Evolutionary conservation across 2,888 invertebrate species (phyloP), one percentile per base, ranked within the genome.

Genomic region (Coelogynopora nodosa): DNA sequence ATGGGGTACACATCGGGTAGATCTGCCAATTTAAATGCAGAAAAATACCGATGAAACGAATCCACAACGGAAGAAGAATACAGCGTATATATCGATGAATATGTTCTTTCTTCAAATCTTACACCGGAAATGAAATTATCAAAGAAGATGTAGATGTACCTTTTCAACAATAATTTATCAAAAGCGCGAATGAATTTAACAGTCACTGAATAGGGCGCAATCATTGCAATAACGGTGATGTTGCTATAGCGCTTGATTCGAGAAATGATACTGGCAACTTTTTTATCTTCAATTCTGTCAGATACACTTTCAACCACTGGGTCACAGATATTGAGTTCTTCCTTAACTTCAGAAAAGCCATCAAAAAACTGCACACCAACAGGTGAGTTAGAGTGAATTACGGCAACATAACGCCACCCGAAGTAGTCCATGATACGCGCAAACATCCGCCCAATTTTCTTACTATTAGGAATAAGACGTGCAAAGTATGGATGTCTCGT

Each of bases 401-500:
- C 27, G 18, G 74, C 74, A 74, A 74, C 74, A 26, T 74, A 74
- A 10, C 74, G 74, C 74, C 74, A 74, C 2, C 23, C 23, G 23
- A 23, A 74, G 2, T 5, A 23, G 2, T 23, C 23, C 74, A 74
- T 5, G 23, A 74, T 5, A 5, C 74, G 18, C 18, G 74, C 74
- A 2, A 74, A 13, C 74, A 74, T 74, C 5, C 74, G 5, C 5
- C 74, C 74, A 26, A 26, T 23, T 2, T n/a, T 26, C 2, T 23
- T 5, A 74, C 18, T 26, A 13, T 5, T 74, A 5, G 74, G 74
- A 5, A 74, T 2, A 74, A 84, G 23, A 18, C 84, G 84, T 0
- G 84, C 84, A 84, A 84, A 84, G 13, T 84, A 84, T 18, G 84
- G 84, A 84, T 84, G 84, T 0, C 27, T 31, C 2, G 18, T 49